Evolutionary conservation across 2,888 invertebrate genomes (phyloP).

Genomic region (Scaptomyza parva): DNA sequence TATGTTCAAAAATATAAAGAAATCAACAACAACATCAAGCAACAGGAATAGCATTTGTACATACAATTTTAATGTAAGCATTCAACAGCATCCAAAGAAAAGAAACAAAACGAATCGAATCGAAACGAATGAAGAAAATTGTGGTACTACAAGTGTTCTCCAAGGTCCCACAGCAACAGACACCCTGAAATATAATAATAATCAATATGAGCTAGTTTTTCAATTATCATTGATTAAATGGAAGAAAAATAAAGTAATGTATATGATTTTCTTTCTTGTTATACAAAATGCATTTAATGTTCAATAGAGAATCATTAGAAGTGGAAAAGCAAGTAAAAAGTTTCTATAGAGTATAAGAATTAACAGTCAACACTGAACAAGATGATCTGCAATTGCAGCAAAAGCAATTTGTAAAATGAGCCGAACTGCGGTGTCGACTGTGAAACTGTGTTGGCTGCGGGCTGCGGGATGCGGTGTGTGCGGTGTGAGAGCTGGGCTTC

Average conservation of each 20-base stretch:
- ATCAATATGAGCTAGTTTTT: constrained; percentile 1
- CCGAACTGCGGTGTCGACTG: constrained; percentile 37
- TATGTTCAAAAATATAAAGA: constrained; percentile 62
- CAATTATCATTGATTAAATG: too few relatives aligned
- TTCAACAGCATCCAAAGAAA: constrained; percentile 17
- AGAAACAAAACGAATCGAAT: neutral
- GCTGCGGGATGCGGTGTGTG: constrained; percentile 36
- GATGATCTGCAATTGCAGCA: constrained; percentile 48
- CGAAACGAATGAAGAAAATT: too few relatives aligned
- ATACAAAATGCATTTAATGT: too few relatives aligned
- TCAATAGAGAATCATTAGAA: neutral
- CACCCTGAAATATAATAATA: constrained; percentile 13
- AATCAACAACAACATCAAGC: constrained; percentile 41
- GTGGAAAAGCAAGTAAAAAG: neutral
- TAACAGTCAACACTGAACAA: constrained; percentile 23
- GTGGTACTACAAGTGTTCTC: constrained; percentile 4
- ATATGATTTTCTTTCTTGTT: too few relatives aligned
- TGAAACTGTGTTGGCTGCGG: constrained; percentile 24
- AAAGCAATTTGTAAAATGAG: constrained; percentile 62
- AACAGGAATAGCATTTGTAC: constrained; percentile 34
- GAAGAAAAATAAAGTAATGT: too few relatives aligned
- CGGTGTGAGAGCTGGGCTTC: constrained; percentile 27
- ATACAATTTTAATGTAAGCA: constrained; percentile 29
- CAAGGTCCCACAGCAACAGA: constrained; percentile 15
- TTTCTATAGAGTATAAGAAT: constrained; percentile 40